Conservation (phyloP, 2,113 vertebrate genomes). For the Phrynocephalus versicolor region DNA sequence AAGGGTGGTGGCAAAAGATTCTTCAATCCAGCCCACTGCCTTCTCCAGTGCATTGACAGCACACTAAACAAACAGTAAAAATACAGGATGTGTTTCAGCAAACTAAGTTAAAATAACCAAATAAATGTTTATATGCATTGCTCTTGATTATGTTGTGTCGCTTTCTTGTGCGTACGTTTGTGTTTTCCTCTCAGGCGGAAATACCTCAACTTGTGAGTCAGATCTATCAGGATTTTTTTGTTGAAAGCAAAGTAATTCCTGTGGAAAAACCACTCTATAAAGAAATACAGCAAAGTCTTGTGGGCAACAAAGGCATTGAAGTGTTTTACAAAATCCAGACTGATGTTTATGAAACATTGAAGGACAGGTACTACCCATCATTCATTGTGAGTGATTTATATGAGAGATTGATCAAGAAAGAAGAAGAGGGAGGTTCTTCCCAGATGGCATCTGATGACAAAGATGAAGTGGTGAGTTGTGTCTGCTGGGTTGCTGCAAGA, state of each 20-base stretch:
- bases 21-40: neutral
- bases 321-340: slow-evolving; percentile 91
- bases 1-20: neutral
- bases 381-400: slow-evolving; percentile 96
- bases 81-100: neutral
- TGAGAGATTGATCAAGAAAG: slow-evolving; percentile 84
- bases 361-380: slow-evolving; percentile 95
- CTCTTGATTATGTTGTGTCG: neutral
- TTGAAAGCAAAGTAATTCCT: slow-evolving; percentile 92
- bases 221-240: slow-evolving; percentile 98
- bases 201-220: slow-evolving; percentile 95
- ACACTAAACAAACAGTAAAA: neutral
- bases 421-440: slow-evolving; percentile 81
- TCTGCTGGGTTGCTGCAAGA: neutral
- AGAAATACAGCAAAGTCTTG: slow-evolving; percentile 96
- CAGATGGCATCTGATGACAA: slow-evolving; percentile 84
- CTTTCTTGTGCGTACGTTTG: neutral
- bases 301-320: slow-evolving; percentile 95
- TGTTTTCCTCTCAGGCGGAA: slow-evolving; percentile 82
- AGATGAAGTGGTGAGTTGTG: slow-evolving; percentile 83
- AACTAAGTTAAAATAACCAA: neutral
- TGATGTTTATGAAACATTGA: slow-evolving; percentile 88
- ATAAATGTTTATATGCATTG: neutral
- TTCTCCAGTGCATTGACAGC: neutral
- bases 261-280: slow-evolving; percentile 96